Conservation (phyloP, 1,140 invertebrate species). For the Pteromalus puparum region DNA sequence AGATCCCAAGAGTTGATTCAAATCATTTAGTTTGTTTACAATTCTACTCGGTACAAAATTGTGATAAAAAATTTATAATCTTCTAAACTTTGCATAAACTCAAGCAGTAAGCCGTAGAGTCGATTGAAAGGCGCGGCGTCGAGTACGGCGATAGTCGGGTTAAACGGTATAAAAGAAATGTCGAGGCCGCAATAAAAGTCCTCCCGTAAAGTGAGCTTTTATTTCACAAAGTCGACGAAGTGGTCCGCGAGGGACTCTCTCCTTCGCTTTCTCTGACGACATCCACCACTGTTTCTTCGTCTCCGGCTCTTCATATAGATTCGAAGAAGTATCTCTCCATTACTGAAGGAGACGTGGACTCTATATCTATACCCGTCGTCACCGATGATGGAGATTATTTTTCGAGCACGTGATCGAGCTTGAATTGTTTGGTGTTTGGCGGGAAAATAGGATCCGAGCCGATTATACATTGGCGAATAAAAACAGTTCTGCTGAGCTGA, state of each 20-base stretch:
- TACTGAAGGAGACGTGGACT: not conserved
- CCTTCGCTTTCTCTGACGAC: slow-evolving; percentile 25
- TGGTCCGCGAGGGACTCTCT: slow-evolving; percentile 62
- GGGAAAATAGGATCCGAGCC: too few species aligned
- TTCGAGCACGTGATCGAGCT: not conserved
- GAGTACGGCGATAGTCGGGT: slow-evolving; percentile 56
- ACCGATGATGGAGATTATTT: not conserved
- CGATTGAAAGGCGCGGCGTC: slow-evolving; percentile 66
- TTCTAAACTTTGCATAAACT: slow-evolving; percentile 45
- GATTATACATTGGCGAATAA: too few species aligned
- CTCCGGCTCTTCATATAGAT: not conserved
- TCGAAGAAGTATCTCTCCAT: not conserved
- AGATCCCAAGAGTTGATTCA: not conserved
- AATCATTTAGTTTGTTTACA: not conserved
- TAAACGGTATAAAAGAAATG: slow-evolving; percentile 67
- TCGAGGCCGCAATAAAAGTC: slow-evolving; percentile 70
- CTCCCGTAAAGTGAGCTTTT: slow-evolving; percentile 70
- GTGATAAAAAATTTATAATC: slow-evolving; percentile 45
- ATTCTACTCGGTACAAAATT: not conserved
- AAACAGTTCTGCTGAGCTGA: too few species aligned
- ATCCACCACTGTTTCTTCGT: slow-evolving; percentile 16
- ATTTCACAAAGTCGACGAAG: slow-evolving; percentile 70
- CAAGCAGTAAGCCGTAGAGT: slow-evolving; percentile 57
- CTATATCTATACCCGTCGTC: not conserved
- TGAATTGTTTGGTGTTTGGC: not conserved